Evolutionary conservation across 2,797 vertebrate species (phyloP), one percentile per base, ranked within the genome.

Genomic region (Cyprinodon diabolis): DNA sequence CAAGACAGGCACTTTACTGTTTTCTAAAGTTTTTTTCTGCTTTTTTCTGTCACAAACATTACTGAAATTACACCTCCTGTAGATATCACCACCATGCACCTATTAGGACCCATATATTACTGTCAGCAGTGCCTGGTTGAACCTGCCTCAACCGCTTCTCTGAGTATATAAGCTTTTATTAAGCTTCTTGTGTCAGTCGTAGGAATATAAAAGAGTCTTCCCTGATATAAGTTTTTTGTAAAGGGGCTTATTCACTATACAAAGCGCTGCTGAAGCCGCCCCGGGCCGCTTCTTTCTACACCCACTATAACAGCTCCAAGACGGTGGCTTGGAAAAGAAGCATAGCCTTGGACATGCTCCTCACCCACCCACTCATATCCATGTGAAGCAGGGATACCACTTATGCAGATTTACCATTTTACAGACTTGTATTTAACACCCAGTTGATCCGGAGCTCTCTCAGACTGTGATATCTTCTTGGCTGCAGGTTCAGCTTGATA

Each of bases 51-150:
- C 90, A 91, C 86, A 78, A 85, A 84, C 83, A 89, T 89, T 89
- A 85, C 90, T 75, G 88, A 91, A 92, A 92, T 93, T 86, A 91
- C 90, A 87, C 88, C 90, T 90, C 89, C 90, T 83, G 90, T 88
- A 88, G 90, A 90, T 92, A 88, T 89, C 90, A 86, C 86, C 87
- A 86, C 87, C 88, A 86, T 90, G 91, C 90, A 92, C 90, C 91
- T 92, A 93, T 93, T 93, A 93, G 87, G 88, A 86, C 90, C 86
- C 90, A 91, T 90, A 89, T 86, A 91, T 93, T 92, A 92, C 88
- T 92, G 92, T 93, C 92, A 91, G 87, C 81, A 78, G 84, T 76
- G 88, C 82, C 91, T 75, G 85, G 87, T 88, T 90, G 88, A 91
- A 93, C 87, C 89, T 88, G 87, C 88, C 72, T 90, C 89, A 82